Base-by-base conservation (phyloP, 2,888 invertebrate genomes). In the Heliothis peltigera region DNA sequence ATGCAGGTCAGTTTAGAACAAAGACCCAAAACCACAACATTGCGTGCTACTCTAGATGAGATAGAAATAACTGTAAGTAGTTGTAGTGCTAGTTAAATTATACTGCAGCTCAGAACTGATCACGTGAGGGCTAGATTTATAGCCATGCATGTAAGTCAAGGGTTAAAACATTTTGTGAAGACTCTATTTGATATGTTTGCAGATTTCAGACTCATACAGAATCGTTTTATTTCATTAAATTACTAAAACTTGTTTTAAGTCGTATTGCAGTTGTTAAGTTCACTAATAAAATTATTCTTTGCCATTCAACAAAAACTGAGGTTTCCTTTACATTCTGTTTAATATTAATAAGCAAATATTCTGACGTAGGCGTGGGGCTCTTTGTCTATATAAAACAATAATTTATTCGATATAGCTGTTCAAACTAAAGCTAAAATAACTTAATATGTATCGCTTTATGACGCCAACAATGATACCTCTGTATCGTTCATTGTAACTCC, bases 341-440 rank as follows among this genome's bases (percentile, higher is more conserved):
- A 1, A 19, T 21, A 35, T 35, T 55, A 18, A 55, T 64, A 43
- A 18, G 48, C 19, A 43, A 49, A 64, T 57, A 12, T 21, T 18
- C 15, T 35, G 52, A 52, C 68, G 52, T 21, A 22, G n/a, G n/a
- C n/a, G n/a, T 1, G 42, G 4, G 18, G n/a, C 7, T 42, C 54
- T 64, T 69, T 48, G 60, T 66, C 15, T 46, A 2, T 10, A 17
- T 1, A 19, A 18, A 6, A n/a, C 15, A 7, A 22, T 43, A 25
- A 66, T 35, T 10, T n/a, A 58, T 48, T 60, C 22, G n/a, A n/a
- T n/a, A n/a, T 32, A 66, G 69, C 60, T 66, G 69, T 32, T 15
- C 32, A 60, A 48, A 60, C 47, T 42, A n/a, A 32, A 17, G 25
- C 66, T 2, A 42, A 60, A 42, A 17, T 25, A n/a, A 35, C 32